Conservation (phyloP, 2,113 vertebrate species). For the Charadrius vociferus region DNA sequence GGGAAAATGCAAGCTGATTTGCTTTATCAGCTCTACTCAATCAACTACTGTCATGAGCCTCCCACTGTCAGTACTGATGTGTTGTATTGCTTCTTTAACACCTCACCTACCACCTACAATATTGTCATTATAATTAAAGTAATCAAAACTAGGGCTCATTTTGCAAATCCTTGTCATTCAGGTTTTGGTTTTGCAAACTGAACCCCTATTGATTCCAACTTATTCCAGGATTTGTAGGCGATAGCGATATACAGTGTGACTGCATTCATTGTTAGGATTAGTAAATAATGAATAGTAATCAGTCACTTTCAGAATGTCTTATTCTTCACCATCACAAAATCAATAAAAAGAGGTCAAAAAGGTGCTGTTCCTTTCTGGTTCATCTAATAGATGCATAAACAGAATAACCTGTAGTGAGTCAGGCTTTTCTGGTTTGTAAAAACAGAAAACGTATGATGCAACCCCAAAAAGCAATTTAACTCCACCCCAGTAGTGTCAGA, state of each 20-base stretch:
- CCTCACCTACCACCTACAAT: not conserved
- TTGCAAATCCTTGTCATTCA: constrained; percentile 11
- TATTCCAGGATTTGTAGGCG: not conserved
- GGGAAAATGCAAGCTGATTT: not conserved
- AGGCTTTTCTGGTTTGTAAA: not conserved
- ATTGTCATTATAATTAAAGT: not conserved
- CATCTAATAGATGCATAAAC: not conserved
- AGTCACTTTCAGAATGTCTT: not conserved
- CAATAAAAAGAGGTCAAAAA: not conserved
- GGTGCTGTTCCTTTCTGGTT: not conserved
- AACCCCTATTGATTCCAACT: not conserved
- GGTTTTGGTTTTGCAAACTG: not conserved
- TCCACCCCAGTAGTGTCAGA: not conserved
- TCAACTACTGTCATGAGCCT: not conserved
- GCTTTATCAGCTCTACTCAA: not conserved
- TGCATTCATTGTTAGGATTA: not conserved
- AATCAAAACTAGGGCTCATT: not conserved
- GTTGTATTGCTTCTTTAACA: not conserved
- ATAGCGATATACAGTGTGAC: not conserved
- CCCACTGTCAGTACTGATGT: not conserved
- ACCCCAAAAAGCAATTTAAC: constrained; percentile 25
- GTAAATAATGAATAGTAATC: not conserved
- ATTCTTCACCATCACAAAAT: not conserved
- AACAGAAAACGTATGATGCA: constrained; percentile 15
- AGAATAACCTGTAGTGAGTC: not conserved